Base-by-base conservation (phyloP, 2,113 vertebrate species). In the Mormyrus iriodes region DNA sequence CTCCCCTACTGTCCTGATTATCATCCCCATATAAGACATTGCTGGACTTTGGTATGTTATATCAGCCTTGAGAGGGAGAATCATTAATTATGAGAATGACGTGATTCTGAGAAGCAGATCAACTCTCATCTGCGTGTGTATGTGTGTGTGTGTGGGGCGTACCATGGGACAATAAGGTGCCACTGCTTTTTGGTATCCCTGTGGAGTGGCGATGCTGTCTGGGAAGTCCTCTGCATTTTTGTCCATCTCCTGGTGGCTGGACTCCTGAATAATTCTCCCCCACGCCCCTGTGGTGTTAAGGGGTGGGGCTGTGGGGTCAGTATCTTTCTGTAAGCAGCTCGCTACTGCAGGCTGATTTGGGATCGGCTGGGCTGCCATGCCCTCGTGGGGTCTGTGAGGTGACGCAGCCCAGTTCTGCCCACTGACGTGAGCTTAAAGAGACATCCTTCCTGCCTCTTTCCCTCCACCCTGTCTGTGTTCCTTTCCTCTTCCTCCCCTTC, bases 71-170 rank as follows among this genome's bases (percentile, higher is more conserved):
- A n/a, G n/a, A n/a, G 24, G 83, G 48, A 49, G 83, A 46, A 85
- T n/a, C 48, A 85, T 85, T 85, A 85, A 85, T 85, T 85, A 51
- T 85, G 44, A 85, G 83, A 39, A 82, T 85, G 42, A 48, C 51
- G 24, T 48, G 3, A 51, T 51, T 69, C 61, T 69, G 61, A 69
- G 61, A 79, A 39, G 73, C 31, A 10, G 35, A 79, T 39, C 73
- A 49, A 46, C 58, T 17, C 44, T 13, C 42, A 58, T 42, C 86
- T 82, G 12, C 39, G 49, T 85, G 8, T 27, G 15, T 69, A 27
- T 89, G 31, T 91, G 49, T 82, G 44, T 46, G 44, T 46, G 44
- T 24, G 53, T 8, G 53, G 1, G 53, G 15, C 24, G 21, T 61
- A n/a, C 24, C 24, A n/a, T 24, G 24, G 24, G n/a, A 24, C 58